Evolutionary conservation across 2,888 invertebrate genomes (phyloP).

Genomic region (Toxonevra muliebris): DNA sequence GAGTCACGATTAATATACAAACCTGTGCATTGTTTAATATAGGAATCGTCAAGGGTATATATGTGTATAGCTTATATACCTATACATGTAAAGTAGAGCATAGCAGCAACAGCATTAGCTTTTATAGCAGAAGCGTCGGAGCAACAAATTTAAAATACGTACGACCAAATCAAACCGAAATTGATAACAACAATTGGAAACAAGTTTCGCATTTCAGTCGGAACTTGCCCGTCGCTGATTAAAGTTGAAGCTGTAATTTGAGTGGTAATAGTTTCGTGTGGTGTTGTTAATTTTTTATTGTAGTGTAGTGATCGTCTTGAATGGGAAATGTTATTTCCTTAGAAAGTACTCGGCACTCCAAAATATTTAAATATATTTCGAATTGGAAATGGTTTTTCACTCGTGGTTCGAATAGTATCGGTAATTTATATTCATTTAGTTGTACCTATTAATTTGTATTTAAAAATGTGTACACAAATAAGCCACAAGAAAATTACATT

Average conservation of each 20-base stretch:
- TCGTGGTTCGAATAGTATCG: background rate
- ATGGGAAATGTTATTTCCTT: constrained; percentile 30
- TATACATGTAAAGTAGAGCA: constrained; percentile 2
- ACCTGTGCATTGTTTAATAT: background rate
- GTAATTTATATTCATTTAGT: background rate
- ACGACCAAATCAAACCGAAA: constrained; percentile 14
- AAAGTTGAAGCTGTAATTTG: constrained; percentile 25
- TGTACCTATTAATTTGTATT: background rate
- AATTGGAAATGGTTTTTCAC: constrained; percentile 26
- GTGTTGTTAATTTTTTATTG: background rate
- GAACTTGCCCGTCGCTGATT: constrained; percentile 28
- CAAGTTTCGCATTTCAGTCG: constrained; percentile 33
- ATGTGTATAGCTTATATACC: background rate
- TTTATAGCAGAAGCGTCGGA: background rate
- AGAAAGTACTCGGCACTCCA: constrained; percentile 20
- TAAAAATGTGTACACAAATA: background rate
- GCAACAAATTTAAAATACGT: constrained; percentile 1
- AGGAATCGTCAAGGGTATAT: background rate
- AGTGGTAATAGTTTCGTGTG: background rate
- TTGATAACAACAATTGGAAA: constrained; percentile 32
- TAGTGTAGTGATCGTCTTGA: constrained; percentile 7
- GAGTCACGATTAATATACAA: background rate
- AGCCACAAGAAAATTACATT: too few species aligned
- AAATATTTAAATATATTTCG: constrained; percentile 21
- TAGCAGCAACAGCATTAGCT: background rate